Evolutionary conservation across 2,888 invertebrate species (phyloP).

Genomic region (Tigriopus californicus): DNA sequence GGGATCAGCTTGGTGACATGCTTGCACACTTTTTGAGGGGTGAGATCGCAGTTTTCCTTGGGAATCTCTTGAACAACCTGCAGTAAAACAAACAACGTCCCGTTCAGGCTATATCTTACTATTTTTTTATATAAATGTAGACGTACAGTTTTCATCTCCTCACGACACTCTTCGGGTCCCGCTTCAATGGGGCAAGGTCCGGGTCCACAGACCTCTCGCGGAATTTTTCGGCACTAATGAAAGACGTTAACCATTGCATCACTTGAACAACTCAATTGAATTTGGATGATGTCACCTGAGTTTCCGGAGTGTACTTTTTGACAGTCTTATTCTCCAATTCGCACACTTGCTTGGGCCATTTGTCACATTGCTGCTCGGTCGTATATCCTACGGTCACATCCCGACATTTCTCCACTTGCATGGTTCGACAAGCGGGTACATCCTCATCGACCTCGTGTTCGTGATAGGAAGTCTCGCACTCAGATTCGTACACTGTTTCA

Average conservation of each 20-base stretch:
- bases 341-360: conserved; percentile 11
- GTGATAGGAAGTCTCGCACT: conserved; percentile 9
- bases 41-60: neutral
- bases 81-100: too few species aligned
- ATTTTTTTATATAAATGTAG: too few species aligned
- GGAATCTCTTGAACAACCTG: conserved; percentile 7
- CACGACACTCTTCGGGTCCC: conserved; percentile 10
- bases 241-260: too few species aligned
- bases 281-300: neutral
- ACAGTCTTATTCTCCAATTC: conserved; percentile 6
- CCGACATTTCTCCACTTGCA: conserved; percentile 10
- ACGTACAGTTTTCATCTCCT: conserved; percentile 1
- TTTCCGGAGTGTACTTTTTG: conserved; percentile 9
- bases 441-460: conserved; percentile 12
- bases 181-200: conserved; percentile 9
- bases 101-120: too few species aligned
- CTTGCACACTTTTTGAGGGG: conserved; percentile 4
- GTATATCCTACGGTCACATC: conserved; percentile 10
- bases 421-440: conserved; percentile 11
- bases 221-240: neutral
- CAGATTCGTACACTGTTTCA: conserved; percentile 4
- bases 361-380: neutral
- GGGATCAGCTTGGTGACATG: neutral
- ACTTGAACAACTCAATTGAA: too few species aligned
- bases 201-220: conserved; percentile 9